phyloP scores from a whole-genome alignment of 2,113 vertebrate genomes.

The Rana temporaria region DNA sequence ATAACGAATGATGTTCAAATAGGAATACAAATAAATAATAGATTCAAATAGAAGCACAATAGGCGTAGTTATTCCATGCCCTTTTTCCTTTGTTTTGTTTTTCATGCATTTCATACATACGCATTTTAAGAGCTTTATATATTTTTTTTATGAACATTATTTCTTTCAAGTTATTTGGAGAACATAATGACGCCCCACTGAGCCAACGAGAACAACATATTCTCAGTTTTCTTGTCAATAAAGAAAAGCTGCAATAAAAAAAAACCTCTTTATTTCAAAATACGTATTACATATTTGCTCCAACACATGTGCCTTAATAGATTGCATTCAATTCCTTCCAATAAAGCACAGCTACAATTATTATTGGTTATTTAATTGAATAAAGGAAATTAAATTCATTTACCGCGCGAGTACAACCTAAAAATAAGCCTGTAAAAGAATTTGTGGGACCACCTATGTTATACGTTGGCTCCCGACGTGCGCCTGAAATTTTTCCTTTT shows the following conservation, averaged over 20 bases:
- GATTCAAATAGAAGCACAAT: too few relatives aligned
- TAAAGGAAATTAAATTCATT: slow-evolving; percentile 72
- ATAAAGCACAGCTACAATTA: slow-evolving; percentile 71
- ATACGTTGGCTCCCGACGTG: slow-evolving; percentile 74
- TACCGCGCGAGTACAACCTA: slow-evolving; percentile 71
- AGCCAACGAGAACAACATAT: slow-evolving; percentile 28
- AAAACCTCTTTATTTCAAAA: slow-evolving; percentile 18
- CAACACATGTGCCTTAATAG: slow-evolving; percentile 69
- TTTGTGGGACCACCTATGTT: slow-evolving; percentile 77
- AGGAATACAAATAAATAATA: background rate
- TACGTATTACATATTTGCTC: slow-evolving; percentile 34
- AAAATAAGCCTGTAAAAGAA: slow-evolving; percentile 78
- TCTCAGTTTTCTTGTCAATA: slow-evolving; percentile 44
- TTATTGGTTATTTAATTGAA: slow-evolving; percentile 80
- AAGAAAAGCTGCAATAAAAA: slow-evolving; percentile 35
- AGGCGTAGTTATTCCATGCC: background rate
- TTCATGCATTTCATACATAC: too few relatives aligned
- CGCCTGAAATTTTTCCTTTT: slow-evolving; percentile 72
- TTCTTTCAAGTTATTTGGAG: slow-evolving; percentile 13
- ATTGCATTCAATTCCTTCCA: slow-evolving; percentile 73
- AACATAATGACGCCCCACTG: slow-evolving; percentile 4
- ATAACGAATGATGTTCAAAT: background rate
- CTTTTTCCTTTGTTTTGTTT: background rate
- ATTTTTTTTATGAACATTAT: background rate
- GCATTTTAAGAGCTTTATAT: background rate